Conservation (phyloP, 2,888 invertebrate genomes). For the Drosophila barbarae region DNA sequence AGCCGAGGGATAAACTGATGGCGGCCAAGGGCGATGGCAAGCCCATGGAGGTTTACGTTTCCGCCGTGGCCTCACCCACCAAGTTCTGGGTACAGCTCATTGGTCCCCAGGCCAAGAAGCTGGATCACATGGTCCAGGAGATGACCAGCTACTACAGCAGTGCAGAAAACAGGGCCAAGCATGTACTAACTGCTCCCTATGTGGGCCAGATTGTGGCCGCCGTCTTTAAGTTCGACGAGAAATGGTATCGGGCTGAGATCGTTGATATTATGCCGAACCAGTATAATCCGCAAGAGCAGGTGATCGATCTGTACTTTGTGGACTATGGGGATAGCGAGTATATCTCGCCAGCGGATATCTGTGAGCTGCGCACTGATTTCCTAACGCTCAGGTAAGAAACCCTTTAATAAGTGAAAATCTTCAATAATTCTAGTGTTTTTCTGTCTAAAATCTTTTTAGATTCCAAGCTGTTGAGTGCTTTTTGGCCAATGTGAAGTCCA, state of each 20-base stretch:
- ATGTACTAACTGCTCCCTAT: slow-evolving; percentile 82
- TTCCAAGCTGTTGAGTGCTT: slow-evolving; percentile 93
- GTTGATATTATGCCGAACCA: slow-evolving; percentile 84
- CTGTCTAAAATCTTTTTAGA: slow-evolving; percentile 47
- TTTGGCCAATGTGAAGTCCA: slow-evolving; percentile 86
- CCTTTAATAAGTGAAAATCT: too few species aligned
- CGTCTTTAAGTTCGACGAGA: slow-evolving; percentile 88
- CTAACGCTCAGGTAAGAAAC: slow-evolving; percentile 76
- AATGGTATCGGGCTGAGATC: slow-evolving; percentile 86
- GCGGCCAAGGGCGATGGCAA: slow-evolving; percentile 80
- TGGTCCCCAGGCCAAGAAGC: slow-evolving; percentile 86
- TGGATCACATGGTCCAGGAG: slow-evolving; percentile 88
- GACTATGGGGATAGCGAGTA: slow-evolving; percentile 93
- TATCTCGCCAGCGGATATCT: slow-evolving; percentile 84
- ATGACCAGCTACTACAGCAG: slow-evolving; percentile 91
- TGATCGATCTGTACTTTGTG: slow-evolving; percentile 88
- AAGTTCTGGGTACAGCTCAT: slow-evolving; percentile 93
- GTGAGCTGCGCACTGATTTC: slow-evolving; percentile 86
- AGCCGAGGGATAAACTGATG: slow-evolving; percentile 77
- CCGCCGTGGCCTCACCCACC: slow-evolving; percentile 89
- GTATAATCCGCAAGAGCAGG: slow-evolving; percentile 82
- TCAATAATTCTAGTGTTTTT: not conserved
- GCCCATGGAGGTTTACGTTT: slow-evolving; percentile 91
- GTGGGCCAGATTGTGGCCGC: slow-evolving; percentile 92
- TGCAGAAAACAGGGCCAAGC: slow-evolving; percentile 83